Base-by-base conservation (phyloP, 2,888 invertebrate genomes). In the Drosophila histrio region DNA sequence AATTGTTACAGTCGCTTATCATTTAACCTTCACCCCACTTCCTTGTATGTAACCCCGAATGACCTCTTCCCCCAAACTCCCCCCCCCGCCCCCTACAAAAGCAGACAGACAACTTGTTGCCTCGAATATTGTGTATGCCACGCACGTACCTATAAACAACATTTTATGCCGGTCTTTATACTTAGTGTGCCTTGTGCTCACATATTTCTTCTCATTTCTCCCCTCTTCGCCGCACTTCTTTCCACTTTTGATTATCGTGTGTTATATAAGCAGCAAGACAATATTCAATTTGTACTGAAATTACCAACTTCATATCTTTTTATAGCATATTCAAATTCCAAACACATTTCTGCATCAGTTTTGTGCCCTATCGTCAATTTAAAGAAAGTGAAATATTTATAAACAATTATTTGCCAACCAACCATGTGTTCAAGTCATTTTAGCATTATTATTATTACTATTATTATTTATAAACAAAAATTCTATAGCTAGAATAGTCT, bases 81-180 rank as follows among this genome's bases (percentile, higher is more conserved):
- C 9, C 13, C 21, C 22, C 8, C 15, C 19, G 11, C 2, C 2
- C 43, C 24, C 2, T 9, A 11, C 6, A 19, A 24, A 24, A 2
- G 28, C 19, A 15, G 8, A 3, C 30, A 44, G 21, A 41, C 46
- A 30, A 52, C 47, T 32, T 56, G 26, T 38, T 38, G 46, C 47
- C 56, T 19, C 32, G 6, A 24, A 8, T 2, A 13, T 70, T 57
- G 24, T 49, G 46, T 28, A 81, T 69, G 64, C 85, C 58, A 30
- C 32, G 38, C 81, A 81, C 81, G 81, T 81, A 46, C 61, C 52
- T 32, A 77, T 80, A 77, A 87, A 65, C 81, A 77, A 59, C 85
- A 44, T 69, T 87, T 83, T 68, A 84, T 72, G 75, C 69, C 75
- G 61, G 43, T 77, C 66, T 84, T 87, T 77, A 80, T 84, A 59